Evolutionary conservation across 2,113 vertebrate species (phyloP).

Genomic region (Fulmarus glacialis): DNA sequence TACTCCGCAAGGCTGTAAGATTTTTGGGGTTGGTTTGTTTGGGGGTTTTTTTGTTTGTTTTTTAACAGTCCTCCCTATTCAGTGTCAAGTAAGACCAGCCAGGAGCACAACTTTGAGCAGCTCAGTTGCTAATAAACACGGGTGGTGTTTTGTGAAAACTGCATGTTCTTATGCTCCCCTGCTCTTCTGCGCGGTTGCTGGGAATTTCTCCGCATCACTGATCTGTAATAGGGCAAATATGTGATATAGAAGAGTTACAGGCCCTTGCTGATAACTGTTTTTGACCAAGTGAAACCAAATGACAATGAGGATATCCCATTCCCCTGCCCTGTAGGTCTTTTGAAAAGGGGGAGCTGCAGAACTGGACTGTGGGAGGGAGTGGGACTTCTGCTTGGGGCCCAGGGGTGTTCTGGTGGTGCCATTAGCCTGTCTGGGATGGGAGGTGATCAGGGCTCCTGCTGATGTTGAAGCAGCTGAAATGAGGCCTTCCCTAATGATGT

Average conservation of each 20-base stretch:
- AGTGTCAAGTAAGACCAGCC: not conserved
- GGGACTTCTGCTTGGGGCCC: not conserved
- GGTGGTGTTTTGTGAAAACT: not conserved
- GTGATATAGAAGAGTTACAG: not conserved
- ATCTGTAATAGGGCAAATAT: not conserved
- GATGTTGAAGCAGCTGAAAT: not conserved
- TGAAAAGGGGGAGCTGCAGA: not conserved
- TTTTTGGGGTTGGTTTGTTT: not conserved
- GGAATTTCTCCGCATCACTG: accelerated
- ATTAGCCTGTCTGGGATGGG: not conserved
- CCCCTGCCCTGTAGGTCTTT: not conserved
- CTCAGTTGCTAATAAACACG: not conserved
- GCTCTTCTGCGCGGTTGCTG: accelerated
- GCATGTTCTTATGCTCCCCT: not conserved
- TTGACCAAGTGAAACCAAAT: not conserved
- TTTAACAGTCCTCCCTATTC: not conserved
- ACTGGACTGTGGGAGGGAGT: not conserved
- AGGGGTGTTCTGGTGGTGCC: not conserved
- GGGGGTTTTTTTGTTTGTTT: not conserved
- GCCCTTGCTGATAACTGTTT: not conserved
- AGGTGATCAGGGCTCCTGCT: not conserved
- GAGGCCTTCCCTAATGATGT: not conserved
- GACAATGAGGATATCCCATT: accelerated
- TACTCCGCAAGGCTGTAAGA: not conserved
- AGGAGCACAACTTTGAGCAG: not conserved